Evolutionary conservation across 1,140 invertebrate species (phyloP), one percentile per base, ranked within the genome.

Genomic region (Macrobrachium nipponense): DNA sequence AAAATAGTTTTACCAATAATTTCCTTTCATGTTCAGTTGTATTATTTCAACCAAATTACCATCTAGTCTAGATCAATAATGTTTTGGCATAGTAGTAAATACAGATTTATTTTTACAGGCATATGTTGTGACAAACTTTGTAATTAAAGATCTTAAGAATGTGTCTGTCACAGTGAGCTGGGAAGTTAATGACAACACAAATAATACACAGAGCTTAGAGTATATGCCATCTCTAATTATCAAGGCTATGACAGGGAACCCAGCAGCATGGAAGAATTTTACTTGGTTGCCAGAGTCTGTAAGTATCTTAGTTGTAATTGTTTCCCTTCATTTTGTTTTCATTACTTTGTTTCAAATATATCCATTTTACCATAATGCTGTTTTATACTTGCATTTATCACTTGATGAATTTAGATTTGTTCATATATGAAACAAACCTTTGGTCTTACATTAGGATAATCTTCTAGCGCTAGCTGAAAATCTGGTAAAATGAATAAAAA

Each of bases 231-330:
- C 82, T n/a, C 59, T 81, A 58, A 81, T 82, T 17, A 43, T 59
- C 17, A 70, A 81, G 44, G 80, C 87, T 27, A 79, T 73, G n/a
- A n/a, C 81, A 58, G 84, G 89, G 23, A 86, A 87, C 60, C 77
- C 88, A 88, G 5, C 95, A 94, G 94, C 93, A 91, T 64, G 90
- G 92, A 10, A 90, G 91, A 5, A 92, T 90, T 5, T 90, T 7
- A 73, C 88, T 14, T 86, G 87, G 87, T 87, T 60, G 12, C 17
- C 73, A 51, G 66, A 88, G 59, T 79, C 62, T 44, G 87, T 88
- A 68, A 81, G 70, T 51, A n/a, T n/a, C 61, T 2, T 17, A 23
- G 23, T 17, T 23, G 17, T 73, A 10, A 73, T 23, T 36, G n/a
- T 73, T n/a, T 58, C 20, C 20, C 17, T 58, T 60, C 23, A 23